Evolutionary conservation across 2,888 invertebrate genomes (phyloP).

Genomic region (Loripinus fragilis): DNA sequence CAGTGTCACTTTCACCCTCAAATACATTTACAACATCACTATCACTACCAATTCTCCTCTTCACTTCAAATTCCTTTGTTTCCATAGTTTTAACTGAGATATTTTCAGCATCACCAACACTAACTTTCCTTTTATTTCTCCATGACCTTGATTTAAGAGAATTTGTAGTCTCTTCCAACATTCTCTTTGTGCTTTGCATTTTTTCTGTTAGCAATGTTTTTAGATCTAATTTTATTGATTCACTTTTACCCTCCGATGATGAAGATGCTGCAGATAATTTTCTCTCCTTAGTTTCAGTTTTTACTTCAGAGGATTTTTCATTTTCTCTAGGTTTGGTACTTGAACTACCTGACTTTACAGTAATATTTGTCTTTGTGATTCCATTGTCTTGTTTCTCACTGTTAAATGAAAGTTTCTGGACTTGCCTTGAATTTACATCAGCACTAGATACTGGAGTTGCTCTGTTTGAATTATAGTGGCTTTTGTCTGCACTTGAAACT

Average conservation of each 20-base stretch:
- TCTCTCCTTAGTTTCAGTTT: slow-evolving; percentile 4
- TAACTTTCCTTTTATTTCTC: slow-evolving; percentile 15
- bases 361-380: not conserved
- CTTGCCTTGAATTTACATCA: not conserved
- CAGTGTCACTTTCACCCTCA: slow-evolving; percentile 8
- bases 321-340: not conserved
- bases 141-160: slow-evolving; percentile 17
- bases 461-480: not conserved
- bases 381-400: not conserved
- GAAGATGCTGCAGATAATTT: not conserved
- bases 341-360: slow-evolving; percentile 6
- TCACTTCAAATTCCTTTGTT: slow-evolving; percentile 6
- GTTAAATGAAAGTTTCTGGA: not conserved
- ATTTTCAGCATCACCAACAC: slow-evolving; percentile 14
- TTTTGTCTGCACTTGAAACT: slow-evolving; percentile 6
- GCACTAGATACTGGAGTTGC: slow-evolving; percentile 9
- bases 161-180: slow-evolving; percentile 48
- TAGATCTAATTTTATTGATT: slow-evolving; percentile 41
- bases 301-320: not conserved
- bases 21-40: not conserved
- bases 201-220: slow-evolving; percentile 54
- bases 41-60: not conserved
- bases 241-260: slow-evolving; percentile 33
- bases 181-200: slow-evolving; percentile 53
- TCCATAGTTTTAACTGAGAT: not conserved